Conservation (phyloP, 2,888 invertebrate genomes). For the Euphydryas editha region DNA sequence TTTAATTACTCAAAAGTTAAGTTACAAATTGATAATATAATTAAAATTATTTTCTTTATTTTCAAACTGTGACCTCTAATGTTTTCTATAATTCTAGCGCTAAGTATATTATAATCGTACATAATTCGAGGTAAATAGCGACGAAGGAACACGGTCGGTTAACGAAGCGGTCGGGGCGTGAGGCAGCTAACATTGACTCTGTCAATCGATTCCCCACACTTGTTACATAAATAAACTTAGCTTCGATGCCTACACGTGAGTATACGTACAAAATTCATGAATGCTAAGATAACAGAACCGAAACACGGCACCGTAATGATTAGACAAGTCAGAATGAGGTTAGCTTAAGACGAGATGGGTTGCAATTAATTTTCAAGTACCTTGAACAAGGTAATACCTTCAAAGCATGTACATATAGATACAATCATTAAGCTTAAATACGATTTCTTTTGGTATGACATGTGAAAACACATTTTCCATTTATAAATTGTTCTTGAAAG, state of each 20-base stretch:
- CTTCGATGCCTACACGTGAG: conserved; percentile 20
- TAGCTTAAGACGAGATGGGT: neutral
- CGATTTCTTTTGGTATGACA: too few relatives aligned
- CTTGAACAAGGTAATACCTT: neutral
- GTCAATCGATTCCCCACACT: conserved; percentile 45
- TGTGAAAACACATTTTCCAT: too few relatives aligned
- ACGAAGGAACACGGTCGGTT: conserved; percentile 39
- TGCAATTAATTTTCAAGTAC: neutral
- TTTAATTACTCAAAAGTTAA: too few relatives aligned
- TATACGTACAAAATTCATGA: conserved; percentile 26
- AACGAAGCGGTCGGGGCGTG: conserved; percentile 47
- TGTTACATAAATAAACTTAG: conserved; percentile 34
- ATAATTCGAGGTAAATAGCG: conserved; percentile 32
- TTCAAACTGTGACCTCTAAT: neutral
- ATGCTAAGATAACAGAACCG: neutral
- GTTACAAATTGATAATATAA: too few relatives aligned
- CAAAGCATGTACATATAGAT: neutral
- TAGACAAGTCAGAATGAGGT: neutral
- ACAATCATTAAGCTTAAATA: neutral
- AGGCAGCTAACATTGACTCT: conserved; percentile 46
- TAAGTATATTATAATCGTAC: conserved; percentile 13
- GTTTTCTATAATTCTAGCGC: neutral
- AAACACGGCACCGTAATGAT: neutral
- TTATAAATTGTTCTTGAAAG: too few relatives aligned
- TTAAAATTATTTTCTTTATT: too few relatives aligned